Evolutionary conservation across 2,113 vertebrate species (phyloP).

Genomic region (Galeopterus variegatus): DNA sequence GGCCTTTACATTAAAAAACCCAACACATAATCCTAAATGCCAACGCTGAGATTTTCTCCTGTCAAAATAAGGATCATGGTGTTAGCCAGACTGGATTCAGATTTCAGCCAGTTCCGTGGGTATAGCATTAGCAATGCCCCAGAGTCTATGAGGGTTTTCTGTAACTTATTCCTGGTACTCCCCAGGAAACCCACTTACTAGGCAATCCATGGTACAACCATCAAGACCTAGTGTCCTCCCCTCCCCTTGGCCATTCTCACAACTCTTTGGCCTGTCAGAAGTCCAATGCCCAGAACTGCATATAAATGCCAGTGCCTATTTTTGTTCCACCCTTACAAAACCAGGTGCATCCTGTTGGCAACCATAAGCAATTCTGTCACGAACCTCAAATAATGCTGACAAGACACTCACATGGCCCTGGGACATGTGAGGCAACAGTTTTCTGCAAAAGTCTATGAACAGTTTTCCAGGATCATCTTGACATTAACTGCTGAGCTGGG

Average conservation of each 20-base stretch:
- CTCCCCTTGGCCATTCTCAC: not conserved
- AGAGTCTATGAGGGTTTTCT: not conserved
- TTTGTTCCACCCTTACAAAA: constrained; percentile 41
- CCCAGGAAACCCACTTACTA: not conserved
- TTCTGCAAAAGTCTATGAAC: not conserved
- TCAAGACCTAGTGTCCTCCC: not conserved
- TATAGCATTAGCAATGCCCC: not conserved
- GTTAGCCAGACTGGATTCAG: not conserved
- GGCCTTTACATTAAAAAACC: not conserved
- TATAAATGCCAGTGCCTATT: not conserved
- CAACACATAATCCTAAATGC: not conserved
- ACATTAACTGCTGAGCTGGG: not conserved
- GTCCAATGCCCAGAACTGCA: not conserved
- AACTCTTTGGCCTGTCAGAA: not conserved
- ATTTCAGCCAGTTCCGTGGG: not conserved
- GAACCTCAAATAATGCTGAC: not conserved
- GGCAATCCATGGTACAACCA: not conserved
- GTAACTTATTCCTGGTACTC: not conserved
- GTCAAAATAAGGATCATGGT: not conserved
- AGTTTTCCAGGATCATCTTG: not conserved
- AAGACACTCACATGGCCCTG: not conserved
- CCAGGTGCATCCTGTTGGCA: constrained; percentile 45
- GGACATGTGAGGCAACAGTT: not conserved
- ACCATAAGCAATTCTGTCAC: not conserved
- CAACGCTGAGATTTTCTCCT: not conserved